Evolutionary conservation across 2,797 vertebrate species (phyloP), one percentile per base, ranked within the genome.

Genomic region (Pipistrellus pipistrellus): DNA sequence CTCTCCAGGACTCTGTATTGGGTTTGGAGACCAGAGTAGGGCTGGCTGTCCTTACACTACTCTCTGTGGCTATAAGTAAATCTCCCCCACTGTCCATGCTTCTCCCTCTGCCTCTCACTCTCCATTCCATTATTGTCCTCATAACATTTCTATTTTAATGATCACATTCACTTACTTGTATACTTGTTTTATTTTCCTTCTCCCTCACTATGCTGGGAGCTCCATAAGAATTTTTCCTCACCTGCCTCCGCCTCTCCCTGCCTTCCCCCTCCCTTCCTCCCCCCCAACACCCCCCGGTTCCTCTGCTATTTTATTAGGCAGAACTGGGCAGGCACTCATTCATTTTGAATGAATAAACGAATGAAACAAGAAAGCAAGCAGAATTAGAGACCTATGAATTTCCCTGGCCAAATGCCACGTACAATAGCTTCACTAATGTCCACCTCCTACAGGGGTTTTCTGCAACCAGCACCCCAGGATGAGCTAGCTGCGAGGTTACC

Each of bases 351-450:
- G 27, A 81, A 35, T 90, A 30, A 91, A 72, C 55, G 32, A 82
- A 35, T 69, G 81, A 93, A 95, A n/a, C 30, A 44, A 90, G 69
- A 75, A 55, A 85, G 35, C 20, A 72, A 85, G 14, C 32, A 92
- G 48, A 21, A 82, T 44, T 68, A 25, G 46, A 23, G 20, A 51
- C 57, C 62, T 64, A 38, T 51, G 62, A 83, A 51, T 68, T 68
- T 82, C 18, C 20, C 41, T 72, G 55, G 12, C 48, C 23, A 88
- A 75, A 78, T 38, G n/a, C 13, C 77, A n/a, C 78, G 13, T 75
- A 87, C 86, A 64, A 53, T 69, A 41, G 66, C n/a, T 23, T 51
- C 20, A 44, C 10, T 32, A 59, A 62, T 90, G 69, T 78, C 10
- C 3, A 53, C 51, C 82, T 68, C 32, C 64, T 75, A 25, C 1